phyloP scores from a whole-genome alignment of 2,888 invertebrate species.

The Brachyopa scutellaris region DNA sequence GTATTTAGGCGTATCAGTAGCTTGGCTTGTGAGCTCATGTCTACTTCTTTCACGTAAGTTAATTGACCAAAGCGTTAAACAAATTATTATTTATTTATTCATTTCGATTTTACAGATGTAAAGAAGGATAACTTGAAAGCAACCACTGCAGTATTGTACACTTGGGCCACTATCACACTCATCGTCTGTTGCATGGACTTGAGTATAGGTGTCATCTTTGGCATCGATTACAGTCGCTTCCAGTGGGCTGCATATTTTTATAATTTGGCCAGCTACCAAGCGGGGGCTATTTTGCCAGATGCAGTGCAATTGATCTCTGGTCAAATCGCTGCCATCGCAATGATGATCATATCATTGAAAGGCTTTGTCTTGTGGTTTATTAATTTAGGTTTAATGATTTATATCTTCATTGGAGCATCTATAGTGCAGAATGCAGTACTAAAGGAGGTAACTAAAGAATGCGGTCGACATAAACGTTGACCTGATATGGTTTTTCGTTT shows the following conservation, averaged over 20 bases:
- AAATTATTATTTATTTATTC: too few species aligned
- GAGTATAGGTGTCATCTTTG: conserved; percentile 79
- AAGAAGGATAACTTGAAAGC: conserved; percentile 75
- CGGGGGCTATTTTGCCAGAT: conserved; percentile 72
- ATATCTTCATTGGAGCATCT: conserved; percentile 75
- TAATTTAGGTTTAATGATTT: conserved; percentile 78
- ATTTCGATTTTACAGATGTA: conserved; percentile 75
- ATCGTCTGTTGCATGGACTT: conserved; percentile 79
- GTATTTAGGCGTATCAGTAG: conserved; percentile 78
- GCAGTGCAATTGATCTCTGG: conserved; percentile 77
- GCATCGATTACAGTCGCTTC: conserved; percentile 79
- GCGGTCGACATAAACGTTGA: background rate
- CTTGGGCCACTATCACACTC: conserved; percentile 78
- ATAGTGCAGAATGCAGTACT: conserved; percentile 49
- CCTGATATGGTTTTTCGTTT: background rate
- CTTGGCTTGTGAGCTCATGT: conserved; percentile 79
- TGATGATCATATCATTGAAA: conserved; percentile 81
- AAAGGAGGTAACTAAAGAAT: conserved; percentile 31
- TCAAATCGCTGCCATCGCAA: conserved; percentile 77
- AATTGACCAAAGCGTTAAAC: background rate
- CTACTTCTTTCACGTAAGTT: conserved; percentile 78
- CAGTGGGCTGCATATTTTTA: conserved; percentile 72
- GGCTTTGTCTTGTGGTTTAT: conserved; percentile 82
- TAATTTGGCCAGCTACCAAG: conserved; percentile 74
- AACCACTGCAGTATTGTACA: conserved; percentile 75